Conservation (phyloP, 1,140 invertebrate species). For the Drosophila leontia region DNA sequence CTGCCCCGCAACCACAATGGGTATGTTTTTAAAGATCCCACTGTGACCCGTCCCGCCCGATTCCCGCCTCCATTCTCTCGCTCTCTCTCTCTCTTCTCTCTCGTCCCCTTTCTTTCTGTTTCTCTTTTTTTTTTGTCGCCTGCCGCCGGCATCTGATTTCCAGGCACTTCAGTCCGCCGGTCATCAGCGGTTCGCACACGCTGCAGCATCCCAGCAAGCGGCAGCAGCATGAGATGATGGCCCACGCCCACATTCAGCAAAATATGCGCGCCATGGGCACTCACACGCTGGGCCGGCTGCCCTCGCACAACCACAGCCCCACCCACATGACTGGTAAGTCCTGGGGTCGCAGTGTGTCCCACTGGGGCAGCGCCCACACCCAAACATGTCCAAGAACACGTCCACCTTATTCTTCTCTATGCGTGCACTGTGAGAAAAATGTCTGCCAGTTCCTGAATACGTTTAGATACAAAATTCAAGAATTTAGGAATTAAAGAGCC, state of each 20-base stretch:
- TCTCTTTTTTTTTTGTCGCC: slow-evolving; percentile 6
- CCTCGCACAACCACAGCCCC: slow-evolving; percentile 86
- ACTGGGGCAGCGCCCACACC: slow-evolving; percentile 1
- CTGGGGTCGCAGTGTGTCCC: background rate
- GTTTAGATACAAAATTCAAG: background rate
- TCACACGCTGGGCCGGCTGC: slow-evolving; percentile 86
- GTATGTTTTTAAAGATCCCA: slow-evolving; percentile 66
- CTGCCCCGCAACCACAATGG: slow-evolving; percentile 84
- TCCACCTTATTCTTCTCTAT: slow-evolving; percentile 1
- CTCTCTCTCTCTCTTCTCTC: slow-evolving; percentile 56
- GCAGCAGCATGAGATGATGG: slow-evolving; percentile 85
- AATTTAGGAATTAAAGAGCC: background rate
- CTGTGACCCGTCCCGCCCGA: slow-evolving; percentile 43
- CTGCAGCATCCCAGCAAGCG: slow-evolving; percentile 84
- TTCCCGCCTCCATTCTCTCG: slow-evolving; percentile 60
- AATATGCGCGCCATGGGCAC: slow-evolving; percentile 86
- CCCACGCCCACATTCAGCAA: slow-evolving; percentile 84
- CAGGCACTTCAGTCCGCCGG: slow-evolving; percentile 84
- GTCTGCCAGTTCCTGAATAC: too few relatives aligned
- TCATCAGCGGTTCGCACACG: slow-evolving; percentile 84
- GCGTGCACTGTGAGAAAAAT: slow-evolving; percentile 18
- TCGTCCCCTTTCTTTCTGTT: slow-evolving; percentile 19
- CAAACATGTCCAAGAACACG: slow-evolving; percentile 15
- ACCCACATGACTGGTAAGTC: slow-evolving; percentile 84
- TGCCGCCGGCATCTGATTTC: slow-evolving; percentile 40